Conservation (phyloP, 1,140 invertebrate genomes). For the Aethina tumida region DNA sequence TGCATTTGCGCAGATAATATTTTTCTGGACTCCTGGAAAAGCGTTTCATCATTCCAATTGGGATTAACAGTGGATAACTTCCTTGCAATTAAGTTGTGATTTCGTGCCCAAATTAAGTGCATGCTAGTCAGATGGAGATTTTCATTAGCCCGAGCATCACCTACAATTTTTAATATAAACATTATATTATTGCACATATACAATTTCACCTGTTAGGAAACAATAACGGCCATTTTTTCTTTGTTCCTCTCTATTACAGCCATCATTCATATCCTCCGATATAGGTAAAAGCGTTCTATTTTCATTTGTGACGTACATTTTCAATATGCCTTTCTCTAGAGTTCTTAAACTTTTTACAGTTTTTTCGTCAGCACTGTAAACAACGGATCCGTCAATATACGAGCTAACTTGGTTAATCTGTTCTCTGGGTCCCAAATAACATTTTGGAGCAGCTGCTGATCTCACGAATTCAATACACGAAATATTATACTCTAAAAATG, state of each 20-base stretch:
- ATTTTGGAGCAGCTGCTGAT: constrained; percentile 78
- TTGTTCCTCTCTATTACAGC: constrained; percentile 61
- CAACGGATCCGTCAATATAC: constrained; percentile 82
- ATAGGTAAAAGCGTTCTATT: constrained; percentile 56
- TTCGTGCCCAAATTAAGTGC: constrained; percentile 67
- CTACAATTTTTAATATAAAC: constrained; percentile 41
- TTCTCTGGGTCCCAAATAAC: constrained; percentile 69
- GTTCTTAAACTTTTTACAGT: constrained; percentile 45
- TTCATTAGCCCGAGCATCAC: constrained; percentile 70
- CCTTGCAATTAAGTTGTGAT: constrained; percentile 72
- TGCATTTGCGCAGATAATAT: constrained; percentile 78
- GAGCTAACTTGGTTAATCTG: constrained; percentile 86
- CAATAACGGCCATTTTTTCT: constrained; percentile 61
- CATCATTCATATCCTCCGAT: constrained; percentile 60
- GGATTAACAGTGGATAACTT: constrained; percentile 59
- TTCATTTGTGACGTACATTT: constrained; percentile 52
- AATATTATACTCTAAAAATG: constrained; percentile 54
- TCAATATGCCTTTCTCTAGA: constrained; percentile 47
- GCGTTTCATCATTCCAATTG: constrained; percentile 68
- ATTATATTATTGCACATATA: constrained; percentile 3
- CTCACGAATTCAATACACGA: constrained; percentile 78
- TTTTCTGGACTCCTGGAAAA: constrained; percentile 70
- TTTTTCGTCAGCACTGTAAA: constrained; percentile 60
- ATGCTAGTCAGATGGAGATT: constrained; percentile 75
- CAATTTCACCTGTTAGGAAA: constrained; percentile 51